Conservation (phyloP, 2,888 invertebrate species). For the Trichogramma evanescens region DNA sequence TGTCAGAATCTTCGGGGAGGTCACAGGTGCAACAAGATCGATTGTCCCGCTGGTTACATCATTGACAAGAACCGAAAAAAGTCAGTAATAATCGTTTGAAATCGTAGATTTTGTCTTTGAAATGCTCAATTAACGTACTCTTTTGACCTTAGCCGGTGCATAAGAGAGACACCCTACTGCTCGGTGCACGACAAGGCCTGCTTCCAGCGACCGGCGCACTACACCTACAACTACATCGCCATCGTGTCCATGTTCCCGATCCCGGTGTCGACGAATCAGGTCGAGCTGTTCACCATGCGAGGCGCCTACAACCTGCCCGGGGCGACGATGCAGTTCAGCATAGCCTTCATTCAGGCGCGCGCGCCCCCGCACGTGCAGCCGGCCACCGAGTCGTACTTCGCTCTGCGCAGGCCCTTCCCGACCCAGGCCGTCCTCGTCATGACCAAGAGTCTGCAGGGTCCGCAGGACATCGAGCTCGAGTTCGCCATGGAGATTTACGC, state of each 20-base stretch:
- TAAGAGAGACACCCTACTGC: conserved; percentile 61
- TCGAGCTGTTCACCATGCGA: conserved; percentile 81
- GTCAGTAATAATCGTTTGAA: conserved; percentile 46
- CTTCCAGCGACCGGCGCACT: conserved; percentile 71
- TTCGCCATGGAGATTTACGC: conserved; percentile 78
- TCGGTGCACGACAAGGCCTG: conserved; percentile 68
- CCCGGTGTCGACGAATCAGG: conserved; percentile 51
- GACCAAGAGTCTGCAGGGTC: conserved; percentile 69
- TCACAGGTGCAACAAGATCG: conserved; percentile 77
- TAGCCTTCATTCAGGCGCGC: conserved; percentile 61
- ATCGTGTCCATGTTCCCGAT: conserved; percentile 78
- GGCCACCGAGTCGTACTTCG: conserved; percentile 56
- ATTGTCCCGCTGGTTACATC: conserved; percentile 79
- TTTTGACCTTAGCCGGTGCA: conserved; percentile 66
- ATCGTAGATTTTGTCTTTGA: background rate
- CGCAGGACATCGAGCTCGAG: conserved; percentile 84
- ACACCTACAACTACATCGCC: conserved; percentile 89
- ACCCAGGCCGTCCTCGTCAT: conserved; percentile 74
- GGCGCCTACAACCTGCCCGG: conserved; percentile 66
- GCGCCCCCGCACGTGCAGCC: conserved; percentile 56
- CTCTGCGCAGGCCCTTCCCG: conserved; percentile 48
- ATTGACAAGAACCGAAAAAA: conserved; percentile 72
- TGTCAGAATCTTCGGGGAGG: conserved; percentile 89
- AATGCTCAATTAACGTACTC: background rate
- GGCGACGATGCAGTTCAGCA: conserved; percentile 67